These are phyloP conservation scores for Grammomys dolichurus DNA, from an alignment of 2,113 vertebrate genomes.

Conservation along the genomic window DNA sequence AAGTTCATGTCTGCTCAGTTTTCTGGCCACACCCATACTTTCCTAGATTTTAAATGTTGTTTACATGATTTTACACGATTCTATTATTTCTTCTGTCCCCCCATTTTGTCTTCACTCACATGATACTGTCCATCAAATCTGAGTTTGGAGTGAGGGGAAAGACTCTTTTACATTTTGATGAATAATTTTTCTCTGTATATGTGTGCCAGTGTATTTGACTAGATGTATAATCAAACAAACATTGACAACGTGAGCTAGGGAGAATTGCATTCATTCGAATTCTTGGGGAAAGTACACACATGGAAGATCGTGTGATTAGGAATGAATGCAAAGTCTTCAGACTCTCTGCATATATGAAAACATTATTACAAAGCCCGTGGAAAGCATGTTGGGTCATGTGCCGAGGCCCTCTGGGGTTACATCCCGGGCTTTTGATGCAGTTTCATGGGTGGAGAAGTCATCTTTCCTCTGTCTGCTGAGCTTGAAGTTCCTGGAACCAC, in stretches of 20 bases:
- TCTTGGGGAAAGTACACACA: not conserved
- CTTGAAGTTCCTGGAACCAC: not conserved
- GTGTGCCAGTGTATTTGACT: not conserved
- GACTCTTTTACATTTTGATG: not conserved
- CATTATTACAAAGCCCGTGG: not conserved
- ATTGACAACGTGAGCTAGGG: not conserved
- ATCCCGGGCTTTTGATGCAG: not conserved
- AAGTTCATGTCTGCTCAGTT: not conserved
- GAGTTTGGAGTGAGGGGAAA: not conserved
- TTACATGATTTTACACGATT: not conserved
- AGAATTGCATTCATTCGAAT: not conserved
- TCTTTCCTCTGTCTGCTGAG: not conserved
- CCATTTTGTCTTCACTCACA: not conserved
- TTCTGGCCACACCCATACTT: not conserved
- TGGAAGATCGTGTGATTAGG: not conserved
- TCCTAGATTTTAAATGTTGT: not conserved
- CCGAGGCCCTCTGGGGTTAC: not conserved
- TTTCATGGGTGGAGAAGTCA: not conserved
- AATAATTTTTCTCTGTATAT: constrained; percentile 1
- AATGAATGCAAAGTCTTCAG: not conserved
- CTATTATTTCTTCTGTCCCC: not conserved
- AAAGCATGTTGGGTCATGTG: not conserved
- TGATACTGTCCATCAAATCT: not conserved
- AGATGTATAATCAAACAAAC: not conserved
- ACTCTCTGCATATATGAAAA: not conserved